phyloP scores from a whole-genome alignment of 2,888 invertebrate species.

The Plemyria rubiginata region DNA sequence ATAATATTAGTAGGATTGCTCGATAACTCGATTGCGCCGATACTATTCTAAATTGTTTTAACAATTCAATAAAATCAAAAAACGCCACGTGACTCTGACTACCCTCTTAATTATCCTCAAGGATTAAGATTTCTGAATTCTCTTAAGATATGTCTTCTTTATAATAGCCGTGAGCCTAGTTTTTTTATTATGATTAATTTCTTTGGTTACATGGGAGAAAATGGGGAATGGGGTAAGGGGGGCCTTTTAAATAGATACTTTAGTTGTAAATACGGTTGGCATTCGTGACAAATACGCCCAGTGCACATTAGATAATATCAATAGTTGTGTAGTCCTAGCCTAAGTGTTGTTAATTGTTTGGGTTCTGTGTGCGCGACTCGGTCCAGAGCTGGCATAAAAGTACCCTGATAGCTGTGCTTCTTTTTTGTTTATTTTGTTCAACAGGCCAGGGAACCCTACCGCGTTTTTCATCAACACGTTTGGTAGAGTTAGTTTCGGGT shows the following conservation, averaged over 20 bases:
- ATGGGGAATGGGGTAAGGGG: no score
- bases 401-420: conserved; percentile 71
- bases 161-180: no score
- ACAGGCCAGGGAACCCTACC: conserved; percentile 88
- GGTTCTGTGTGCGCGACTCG: conserved; percentile 67
- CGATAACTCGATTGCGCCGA: background rate
- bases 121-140: no score
- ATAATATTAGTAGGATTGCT: no score
- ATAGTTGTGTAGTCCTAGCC: conserved; percentile 30
- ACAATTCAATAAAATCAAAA: background rate
- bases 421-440: conserved; percentile 87
- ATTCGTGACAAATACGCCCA: conserved; percentile 48
- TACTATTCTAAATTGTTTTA: background rate
- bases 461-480: conserved; percentile 90
- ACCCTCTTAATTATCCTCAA: no score
- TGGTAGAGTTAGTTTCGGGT: conserved; percentile 89
- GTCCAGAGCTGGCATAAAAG: conserved; percentile 69
- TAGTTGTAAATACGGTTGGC: conserved; percentile 29
- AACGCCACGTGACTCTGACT: no score
- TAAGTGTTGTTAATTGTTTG: conserved; percentile 61
- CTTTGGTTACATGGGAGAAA: no score
- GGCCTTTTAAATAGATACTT: no score
- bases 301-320: conserved; percentile 27
- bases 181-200: no score
- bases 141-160: no score